phyloP scores from a whole-genome alignment of 2,797 vertebrate genomes.

The Lophius americanus region DNA sequence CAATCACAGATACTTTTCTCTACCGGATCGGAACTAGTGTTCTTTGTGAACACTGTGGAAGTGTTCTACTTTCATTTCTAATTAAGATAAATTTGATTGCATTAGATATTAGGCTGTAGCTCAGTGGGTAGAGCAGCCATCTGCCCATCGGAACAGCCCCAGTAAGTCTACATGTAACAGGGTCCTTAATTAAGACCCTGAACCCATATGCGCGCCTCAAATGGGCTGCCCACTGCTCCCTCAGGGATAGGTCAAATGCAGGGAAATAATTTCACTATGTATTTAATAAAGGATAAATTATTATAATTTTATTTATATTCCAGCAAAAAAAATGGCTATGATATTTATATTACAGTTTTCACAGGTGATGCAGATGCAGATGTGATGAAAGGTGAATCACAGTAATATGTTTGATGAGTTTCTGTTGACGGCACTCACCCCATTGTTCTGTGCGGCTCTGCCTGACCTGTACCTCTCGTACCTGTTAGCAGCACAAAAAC shows the following conservation, averaged over 20 bases:
- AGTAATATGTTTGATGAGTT: not conserved
- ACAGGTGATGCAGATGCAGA: constrained; percentile 4
- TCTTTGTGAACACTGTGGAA: not conserved
- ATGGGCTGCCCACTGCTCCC: too few species aligned
- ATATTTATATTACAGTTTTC: constrained; percentile 9
- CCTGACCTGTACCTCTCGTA: constrained; percentile 93
- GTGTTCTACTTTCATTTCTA: constrained; percentile 5
- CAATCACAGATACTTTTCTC: constrained; percentile 15
- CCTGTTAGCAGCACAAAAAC: constrained; percentile 73
- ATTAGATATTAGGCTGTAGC: constrained; percentile 4
- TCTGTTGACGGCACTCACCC: constrained; percentile 83
- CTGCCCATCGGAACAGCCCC: too few species aligned
- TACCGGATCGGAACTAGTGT: constrained; percentile 17
- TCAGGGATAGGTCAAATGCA: too few species aligned
- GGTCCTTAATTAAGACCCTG: too few species aligned
- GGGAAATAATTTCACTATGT: too few species aligned
- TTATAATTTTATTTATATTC: too few species aligned
- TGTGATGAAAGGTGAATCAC: not conserved
- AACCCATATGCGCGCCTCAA: too few species aligned
- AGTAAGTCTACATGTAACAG: too few species aligned
- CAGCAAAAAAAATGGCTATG: not conserved
- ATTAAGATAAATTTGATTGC: constrained; percentile 8
- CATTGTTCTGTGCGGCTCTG: constrained; percentile 89
- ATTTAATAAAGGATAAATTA: too few species aligned
- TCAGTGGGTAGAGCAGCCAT: not conserved